phyloP scores from a whole-genome alignment of 1,140 invertebrate genomes.

The Notospermus geniculatus region DNA sequence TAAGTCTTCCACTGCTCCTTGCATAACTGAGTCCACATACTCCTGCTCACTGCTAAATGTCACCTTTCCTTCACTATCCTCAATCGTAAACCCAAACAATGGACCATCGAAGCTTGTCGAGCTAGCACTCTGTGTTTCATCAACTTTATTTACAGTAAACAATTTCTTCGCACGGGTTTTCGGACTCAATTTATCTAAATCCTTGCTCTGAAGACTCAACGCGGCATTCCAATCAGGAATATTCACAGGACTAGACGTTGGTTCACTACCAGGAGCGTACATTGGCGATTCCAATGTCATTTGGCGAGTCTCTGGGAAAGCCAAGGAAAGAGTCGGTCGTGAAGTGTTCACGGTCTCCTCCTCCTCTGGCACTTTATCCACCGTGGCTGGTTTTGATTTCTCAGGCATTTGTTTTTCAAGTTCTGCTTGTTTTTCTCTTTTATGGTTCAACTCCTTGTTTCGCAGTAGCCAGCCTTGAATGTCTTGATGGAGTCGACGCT shows the following conservation, averaged over 20 bases:
- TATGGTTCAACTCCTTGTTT: constrained; percentile 35
- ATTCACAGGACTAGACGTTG: constrained; percentile 1
- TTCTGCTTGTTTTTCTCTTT: constrained; percentile 35
- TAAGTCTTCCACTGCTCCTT: too few species aligned
- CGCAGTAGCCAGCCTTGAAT: constrained; percentile 40
- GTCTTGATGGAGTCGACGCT: constrained; percentile 45
- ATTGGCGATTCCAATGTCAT: constrained; percentile 38
- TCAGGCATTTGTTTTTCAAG: constrained; percentile 24
- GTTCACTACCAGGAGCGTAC: constrained; percentile 11
- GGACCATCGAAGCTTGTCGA: too few species aligned
- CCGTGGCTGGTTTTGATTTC: constrained; percentile 22
- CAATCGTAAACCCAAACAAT: too few species aligned
- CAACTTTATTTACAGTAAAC: constrained; percentile 44
- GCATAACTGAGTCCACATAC: too few species aligned
- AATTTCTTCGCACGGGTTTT: constrained; percentile 39
- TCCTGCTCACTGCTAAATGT: too few species aligned
- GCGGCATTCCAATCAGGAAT: not conserved
- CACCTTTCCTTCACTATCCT: too few species aligned
- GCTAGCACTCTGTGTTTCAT: constrained; percentile 13
- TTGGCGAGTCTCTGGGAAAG: constrained; percentile 26
- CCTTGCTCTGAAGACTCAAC: not conserved
- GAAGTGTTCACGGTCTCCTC: constrained; percentile 29
- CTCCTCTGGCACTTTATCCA: constrained; percentile 27
- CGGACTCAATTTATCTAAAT: constrained; percentile 1
- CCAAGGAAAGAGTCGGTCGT: constrained; percentile 17